Evolutionary conservation across 2,113 vertebrate species (phyloP), one percentile per base, ranked within the genome.

Genomic region (Alexandromys fortis): DNA sequence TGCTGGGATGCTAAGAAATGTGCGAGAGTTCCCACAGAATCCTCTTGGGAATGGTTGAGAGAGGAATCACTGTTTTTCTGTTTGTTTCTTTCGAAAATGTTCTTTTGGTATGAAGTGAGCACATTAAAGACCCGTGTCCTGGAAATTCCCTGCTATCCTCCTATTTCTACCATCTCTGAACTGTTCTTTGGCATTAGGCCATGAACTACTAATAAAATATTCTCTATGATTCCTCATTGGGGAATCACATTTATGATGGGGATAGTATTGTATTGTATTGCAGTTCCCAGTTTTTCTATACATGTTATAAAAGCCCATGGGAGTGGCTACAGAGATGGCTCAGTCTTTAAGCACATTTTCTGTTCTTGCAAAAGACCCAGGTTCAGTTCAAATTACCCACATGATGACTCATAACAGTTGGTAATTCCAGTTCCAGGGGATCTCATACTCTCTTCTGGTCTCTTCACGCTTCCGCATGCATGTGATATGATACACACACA

Each of bases 51-150:
- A 2, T 61, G 33, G 19, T 12, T 93, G 45, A 73, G 33, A 77
- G 30, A 77, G 90, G 76, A 94, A 93, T 38, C 38, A 86, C 0
- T 83, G 2, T 79, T 78, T 96, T 94, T 58, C 47, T 94, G 6
- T 81, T 65, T 93, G 45, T 17, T 87, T 5, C 42, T 83, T 49
- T 94, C 45, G 65, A 92, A 93, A 97, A 86, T 92, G 35, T 5
- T 90, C 42, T 81, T 96, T 85, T 61, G 72, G 45, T 88, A 26
- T 93, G 85, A 97, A 94, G 65, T 83, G 52, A 94, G 28, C 13
- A 35, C 7, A 61, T 78, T n/a, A 75, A 75, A 90, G 42, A 90
- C 28, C 14, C 49, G 4, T 77, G 67, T 92, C n/a, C 75, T 42
- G 88, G 45, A 72, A 82, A 83, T 89, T 33, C 4, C 55, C 4